Conservation (phyloP, 1,140 invertebrate genomes). For the Steinernema khuongi region DNA sequence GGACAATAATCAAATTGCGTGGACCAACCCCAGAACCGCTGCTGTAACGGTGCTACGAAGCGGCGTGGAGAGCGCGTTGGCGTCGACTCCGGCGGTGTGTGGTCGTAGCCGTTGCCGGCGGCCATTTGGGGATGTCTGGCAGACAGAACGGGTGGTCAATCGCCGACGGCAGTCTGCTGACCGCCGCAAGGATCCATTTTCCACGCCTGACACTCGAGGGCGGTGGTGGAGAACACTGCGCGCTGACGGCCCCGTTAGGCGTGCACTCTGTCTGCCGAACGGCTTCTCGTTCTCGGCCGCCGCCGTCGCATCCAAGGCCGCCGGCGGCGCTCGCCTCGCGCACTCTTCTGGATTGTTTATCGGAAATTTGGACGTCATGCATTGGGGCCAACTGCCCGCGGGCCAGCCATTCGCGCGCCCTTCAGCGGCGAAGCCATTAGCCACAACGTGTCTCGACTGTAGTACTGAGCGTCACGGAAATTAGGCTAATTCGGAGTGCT, state of each 20-base stretch:
- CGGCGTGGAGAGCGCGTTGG: neutral
- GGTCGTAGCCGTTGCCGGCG: neutral
- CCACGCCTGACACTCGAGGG: neutral
- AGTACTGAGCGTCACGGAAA: too few species aligned
- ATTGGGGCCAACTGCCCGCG: too few species aligned
- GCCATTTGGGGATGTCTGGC: neutral
- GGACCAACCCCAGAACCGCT: neutral
- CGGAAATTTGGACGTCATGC: conserved; percentile 10
- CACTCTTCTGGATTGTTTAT: conserved; percentile 6
- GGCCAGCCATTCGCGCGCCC: too few species aligned
- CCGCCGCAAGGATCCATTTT: conserved; percentile 1
- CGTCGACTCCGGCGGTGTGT: neutral
- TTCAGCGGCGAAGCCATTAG: too few species aligned
- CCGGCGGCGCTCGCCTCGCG: neutral
- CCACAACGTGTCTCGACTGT: too few species aligned
- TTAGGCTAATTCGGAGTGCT: too few species aligned
- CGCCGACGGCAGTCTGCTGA: neutral
- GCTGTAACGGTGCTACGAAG: conserved; percentile 2
- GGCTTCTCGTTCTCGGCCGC: neutral
- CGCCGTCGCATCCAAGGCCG: neutral
- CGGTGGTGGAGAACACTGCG: neutral
- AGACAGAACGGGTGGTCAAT: neutral
- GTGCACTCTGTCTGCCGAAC: neutral
- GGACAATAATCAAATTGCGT: neutral
- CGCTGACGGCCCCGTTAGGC: neutral